These are phyloP conservation scores for Athrips mouffetella DNA, from an alignment of 2,888 invertebrate species.

Conservation along the genomic window DNA sequence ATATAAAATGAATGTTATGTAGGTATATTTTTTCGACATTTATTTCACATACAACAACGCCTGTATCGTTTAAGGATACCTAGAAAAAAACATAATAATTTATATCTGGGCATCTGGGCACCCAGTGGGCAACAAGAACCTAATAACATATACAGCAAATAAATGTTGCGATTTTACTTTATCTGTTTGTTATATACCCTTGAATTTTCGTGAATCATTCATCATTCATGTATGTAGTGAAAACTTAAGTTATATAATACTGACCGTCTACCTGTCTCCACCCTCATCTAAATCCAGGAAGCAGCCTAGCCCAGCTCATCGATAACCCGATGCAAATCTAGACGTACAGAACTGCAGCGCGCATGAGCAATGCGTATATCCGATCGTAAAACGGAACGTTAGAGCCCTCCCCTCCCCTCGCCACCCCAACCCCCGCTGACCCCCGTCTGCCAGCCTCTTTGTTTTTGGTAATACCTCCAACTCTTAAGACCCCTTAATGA, in stretches of 20 bases:
- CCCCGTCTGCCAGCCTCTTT: slow-evolving; percentile 64
- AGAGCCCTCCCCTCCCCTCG: slow-evolving; percentile 29
- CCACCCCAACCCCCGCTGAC: slow-evolving; percentile 27
- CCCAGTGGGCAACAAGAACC: too few relatives aligned
- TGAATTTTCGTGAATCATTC: too few relatives aligned
- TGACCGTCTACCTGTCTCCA: neutral
- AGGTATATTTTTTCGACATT: too few relatives aligned
- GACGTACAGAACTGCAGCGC: slow-evolving; percentile 18
- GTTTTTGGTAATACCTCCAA: slow-evolving; percentile 64
- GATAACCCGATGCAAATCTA: slow-evolving; percentile 71
- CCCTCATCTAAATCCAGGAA: neutral
- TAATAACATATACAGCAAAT: too few relatives aligned
- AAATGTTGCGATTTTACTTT: too few relatives aligned
- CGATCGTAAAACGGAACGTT: slow-evolving; percentile 74
- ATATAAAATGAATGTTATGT: too few relatives aligned
- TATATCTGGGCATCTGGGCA: too few relatives aligned
- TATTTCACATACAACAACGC: too few relatives aligned
- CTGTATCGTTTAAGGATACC: too few relatives aligned
- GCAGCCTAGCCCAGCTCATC: slow-evolving; percentile 34
- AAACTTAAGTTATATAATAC: neutral
- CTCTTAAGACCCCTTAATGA: slow-evolving; percentile 73
- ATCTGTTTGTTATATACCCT: neutral
- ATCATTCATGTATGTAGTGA: neutral
- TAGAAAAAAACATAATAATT: too few relatives aligned
- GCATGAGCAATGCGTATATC: slow-evolving; percentile 43